Evolutionary conservation across 2,888 invertebrate species (phyloP), one percentile per base, ranked within the genome.

Genomic region (Amaurobius ferox): DNA sequence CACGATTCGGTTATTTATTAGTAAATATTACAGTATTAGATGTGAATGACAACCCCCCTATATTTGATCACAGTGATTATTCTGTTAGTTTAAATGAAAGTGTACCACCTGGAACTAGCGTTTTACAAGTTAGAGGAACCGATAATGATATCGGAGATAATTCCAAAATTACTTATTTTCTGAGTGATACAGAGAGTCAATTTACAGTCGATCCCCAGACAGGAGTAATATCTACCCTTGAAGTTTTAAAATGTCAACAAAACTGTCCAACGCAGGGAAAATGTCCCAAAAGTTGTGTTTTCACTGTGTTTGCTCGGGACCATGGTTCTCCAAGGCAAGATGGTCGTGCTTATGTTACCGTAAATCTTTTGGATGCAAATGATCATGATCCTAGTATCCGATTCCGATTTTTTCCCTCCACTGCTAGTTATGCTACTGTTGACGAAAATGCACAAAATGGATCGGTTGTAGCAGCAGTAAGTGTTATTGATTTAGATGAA

Each of bases 41-140:
- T 92, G 97, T 97, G 7, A 98, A 98, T 91, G 98, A 98, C 91
- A 97, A 97, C 92, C 97, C 97, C 16, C 97, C 97, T 44, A 96
- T 97, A 89, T 97, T 97, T 90, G 97, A 96, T 91, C 97, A 97
- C 91, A 97, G 97, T 92, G 97, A 98, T 91, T 98, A 98, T 92
- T 95, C 95, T 81, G 97, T 97, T 0, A 95, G 96, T 62, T 91
- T 98, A 72, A 98, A 98, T 92, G 98, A 98, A 92, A 98, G 97
- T 90, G 96, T 97, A 9, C 95, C 95, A n/a, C 95, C 96, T 0
- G 97, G 97, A 2, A 96, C 96, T 0, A 94, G 94, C 55, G 97
- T 98, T 7, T 92, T 98, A 1, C 89, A 90, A 88, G 98, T 98
- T n/a, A 95, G 95, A 91, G 98, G 98, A 0, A 96, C 96, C 5